Conservation (phyloP, 2,888 invertebrate species). For the Athripsodes cinereus region DNA sequence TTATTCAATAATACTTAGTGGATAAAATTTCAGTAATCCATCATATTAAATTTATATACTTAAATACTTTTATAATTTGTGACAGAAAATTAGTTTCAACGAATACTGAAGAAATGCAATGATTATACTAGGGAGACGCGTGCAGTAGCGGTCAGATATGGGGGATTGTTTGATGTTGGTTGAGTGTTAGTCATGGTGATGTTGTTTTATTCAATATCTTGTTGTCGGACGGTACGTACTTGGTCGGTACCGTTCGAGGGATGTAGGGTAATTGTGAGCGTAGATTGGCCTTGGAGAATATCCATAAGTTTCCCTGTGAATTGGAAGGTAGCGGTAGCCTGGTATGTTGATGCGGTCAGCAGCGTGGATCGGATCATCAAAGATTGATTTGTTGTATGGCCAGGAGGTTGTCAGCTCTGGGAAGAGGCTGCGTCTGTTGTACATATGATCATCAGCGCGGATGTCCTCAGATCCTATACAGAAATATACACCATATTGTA, state of each 20-base stretch:
- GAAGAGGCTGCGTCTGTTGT: slow-evolving; percentile 67
- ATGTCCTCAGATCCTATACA: slow-evolving; percentile 80
- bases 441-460: slow-evolving; percentile 79
- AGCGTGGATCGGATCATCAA: slow-evolving; percentile 74
- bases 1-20: no score
- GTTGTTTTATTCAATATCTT: slow-evolving; percentile 19
- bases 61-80: no score
- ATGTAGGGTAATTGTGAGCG: slow-evolving; percentile 75
- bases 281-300: slow-evolving; percentile 85
- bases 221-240: slow-evolving; percentile 59
- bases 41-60: no score
- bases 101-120: no score
- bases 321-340: slow-evolving; percentile 86
- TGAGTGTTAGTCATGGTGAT: slow-evolving; percentile 1
- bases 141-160: not conserved
- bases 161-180: not conserved
- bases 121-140: no score
- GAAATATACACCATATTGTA: not conserved
- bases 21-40: no score
- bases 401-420: slow-evolving; percentile 68
- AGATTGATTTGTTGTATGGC: slow-evolving; percentile 81
- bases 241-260: slow-evolving; percentile 74
- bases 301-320: slow-evolving; percentile 85
- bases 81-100: no score
- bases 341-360: slow-evolving; percentile 80